Evolutionary conservation across 2,888 invertebrate genomes (phyloP).

Genomic region (Muschampia plurimacula): DNA sequence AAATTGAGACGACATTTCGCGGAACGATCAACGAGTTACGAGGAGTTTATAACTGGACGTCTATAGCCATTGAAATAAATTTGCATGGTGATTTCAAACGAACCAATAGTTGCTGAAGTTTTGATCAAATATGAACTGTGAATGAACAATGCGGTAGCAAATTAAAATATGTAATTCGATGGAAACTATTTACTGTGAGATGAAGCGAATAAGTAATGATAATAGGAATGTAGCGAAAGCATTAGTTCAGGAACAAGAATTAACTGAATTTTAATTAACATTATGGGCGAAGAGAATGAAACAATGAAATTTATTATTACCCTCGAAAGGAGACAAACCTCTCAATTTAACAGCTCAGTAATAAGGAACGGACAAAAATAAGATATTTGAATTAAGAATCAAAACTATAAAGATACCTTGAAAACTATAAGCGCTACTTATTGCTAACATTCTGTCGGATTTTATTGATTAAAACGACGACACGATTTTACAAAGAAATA

Average conservation of each 20-base stretch:
- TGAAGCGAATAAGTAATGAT: not conserved
- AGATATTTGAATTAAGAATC: too few relatives aligned
- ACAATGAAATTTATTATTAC: too few relatives aligned
- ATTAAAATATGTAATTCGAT: not conserved
- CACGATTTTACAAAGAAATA: too few relatives aligned
- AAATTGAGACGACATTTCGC: not conserved
- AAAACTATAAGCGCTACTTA: too few relatives aligned
- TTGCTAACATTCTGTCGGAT: too few relatives aligned
- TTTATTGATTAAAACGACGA: too few relatives aligned
- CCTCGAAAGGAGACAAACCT: too few relatives aligned
- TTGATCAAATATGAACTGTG: not conserved
- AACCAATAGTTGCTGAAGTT: too few relatives aligned
- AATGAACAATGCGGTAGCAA: not conserved
- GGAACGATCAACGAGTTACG: not conserved
- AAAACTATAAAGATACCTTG: too few relatives aligned
- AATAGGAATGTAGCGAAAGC: conserved; percentile 4
- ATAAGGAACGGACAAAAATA: too few relatives aligned
- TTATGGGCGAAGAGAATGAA: not conserved
- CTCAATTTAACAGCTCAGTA: too few relatives aligned
- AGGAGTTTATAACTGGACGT: not conserved
- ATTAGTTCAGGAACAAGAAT: not conserved
- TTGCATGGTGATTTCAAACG: not conserved
- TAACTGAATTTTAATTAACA: not conserved
- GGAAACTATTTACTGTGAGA: not conserved
- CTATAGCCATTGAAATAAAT: not conserved